phyloP scores from a whole-genome alignment of 2,113 vertebrate genomes.

The Isurus oxyrinchus region DNA sequence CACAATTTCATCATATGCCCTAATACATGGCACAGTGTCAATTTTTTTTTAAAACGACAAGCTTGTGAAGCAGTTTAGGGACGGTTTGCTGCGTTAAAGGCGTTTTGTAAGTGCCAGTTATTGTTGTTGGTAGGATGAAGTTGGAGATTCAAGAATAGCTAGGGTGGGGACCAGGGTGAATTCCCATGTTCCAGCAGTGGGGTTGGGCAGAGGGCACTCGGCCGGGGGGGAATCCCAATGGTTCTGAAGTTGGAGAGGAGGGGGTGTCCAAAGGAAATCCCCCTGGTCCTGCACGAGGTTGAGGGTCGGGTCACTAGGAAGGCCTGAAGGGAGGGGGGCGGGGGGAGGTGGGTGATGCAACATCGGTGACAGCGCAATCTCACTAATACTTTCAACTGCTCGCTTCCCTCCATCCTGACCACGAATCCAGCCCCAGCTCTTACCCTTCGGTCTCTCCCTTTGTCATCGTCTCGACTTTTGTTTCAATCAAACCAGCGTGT shows the following conservation, averaged over 20 bases:
- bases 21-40: not conserved
- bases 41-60: not conserved
- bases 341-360: not conserved
- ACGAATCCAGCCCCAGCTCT: not conserved
- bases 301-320: not conserved
- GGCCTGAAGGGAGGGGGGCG: not conserved
- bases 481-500: not conserved
- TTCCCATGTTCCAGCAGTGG: not conserved
- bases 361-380: not conserved
- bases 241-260: not conserved
- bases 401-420: not conserved
- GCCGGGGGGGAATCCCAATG: no score
- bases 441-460: constrained; percentile 11
- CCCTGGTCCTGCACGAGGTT: not conserved
- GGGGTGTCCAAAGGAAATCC: not conserved
- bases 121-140: no score
- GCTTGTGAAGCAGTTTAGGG: not conserved
- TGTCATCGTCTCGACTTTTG: not conserved
- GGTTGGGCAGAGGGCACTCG: not conserved
- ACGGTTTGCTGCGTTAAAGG: not conserved
- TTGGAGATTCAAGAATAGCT: not conserved
- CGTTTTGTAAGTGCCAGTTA: not conserved
- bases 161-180: not conserved
- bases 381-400: no score
- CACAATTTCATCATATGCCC: not conserved